Conservation (phyloP, 2,113 vertebrate genomes). For the Tautogolabrus adspersus region DNA sequence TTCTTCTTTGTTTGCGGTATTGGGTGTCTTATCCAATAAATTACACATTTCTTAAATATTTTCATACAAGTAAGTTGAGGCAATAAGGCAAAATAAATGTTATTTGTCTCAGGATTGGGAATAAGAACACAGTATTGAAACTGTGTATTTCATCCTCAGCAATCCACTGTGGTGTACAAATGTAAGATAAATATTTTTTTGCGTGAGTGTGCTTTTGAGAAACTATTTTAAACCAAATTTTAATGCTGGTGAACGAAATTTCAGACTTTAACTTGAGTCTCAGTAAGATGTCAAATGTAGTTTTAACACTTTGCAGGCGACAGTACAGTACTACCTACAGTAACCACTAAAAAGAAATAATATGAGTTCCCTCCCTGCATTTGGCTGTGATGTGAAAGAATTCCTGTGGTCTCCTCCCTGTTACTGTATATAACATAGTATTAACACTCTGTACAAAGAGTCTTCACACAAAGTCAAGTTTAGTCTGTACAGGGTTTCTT, state of each 20-base stretch:
- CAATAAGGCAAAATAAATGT: background rate
- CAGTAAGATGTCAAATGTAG: background rate
- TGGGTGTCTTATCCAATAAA: background rate
- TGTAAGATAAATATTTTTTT: background rate
- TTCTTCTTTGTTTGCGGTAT: background rate
- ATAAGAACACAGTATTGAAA: too few species aligned
- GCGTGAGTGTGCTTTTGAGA: background rate
- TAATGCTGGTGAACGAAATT: too few species aligned
- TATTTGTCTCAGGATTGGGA: too few species aligned
- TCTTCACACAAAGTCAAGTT: slow-evolving; percentile 63
- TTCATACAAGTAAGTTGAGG: background rate
- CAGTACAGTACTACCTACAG: slow-evolving; percentile 1
- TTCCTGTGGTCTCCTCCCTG: slow-evolving; percentile 47
- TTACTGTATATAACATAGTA: slow-evolving; percentile 53
- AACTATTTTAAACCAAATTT: background rate
- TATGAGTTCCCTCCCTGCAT: background rate
- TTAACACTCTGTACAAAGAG: slow-evolving; percentile 62
- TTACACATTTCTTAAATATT: background rate
- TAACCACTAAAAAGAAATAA: slow-evolving; percentile 20
- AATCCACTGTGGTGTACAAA: too few species aligned
- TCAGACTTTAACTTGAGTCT: background rate
- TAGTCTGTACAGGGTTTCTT: slow-evolving; percentile 65
- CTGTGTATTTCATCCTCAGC: too few species aligned
- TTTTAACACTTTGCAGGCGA: background rate
- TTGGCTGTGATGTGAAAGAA: slow-evolving; percentile 23